Percentiles rank a stretch among this genome's conserved stretches.
These are phyloP conservation scores for Listronotus oregonensis DNA, from an alignment of 1,140 invertebrate species.

Conservation along the genomic window DNA sequence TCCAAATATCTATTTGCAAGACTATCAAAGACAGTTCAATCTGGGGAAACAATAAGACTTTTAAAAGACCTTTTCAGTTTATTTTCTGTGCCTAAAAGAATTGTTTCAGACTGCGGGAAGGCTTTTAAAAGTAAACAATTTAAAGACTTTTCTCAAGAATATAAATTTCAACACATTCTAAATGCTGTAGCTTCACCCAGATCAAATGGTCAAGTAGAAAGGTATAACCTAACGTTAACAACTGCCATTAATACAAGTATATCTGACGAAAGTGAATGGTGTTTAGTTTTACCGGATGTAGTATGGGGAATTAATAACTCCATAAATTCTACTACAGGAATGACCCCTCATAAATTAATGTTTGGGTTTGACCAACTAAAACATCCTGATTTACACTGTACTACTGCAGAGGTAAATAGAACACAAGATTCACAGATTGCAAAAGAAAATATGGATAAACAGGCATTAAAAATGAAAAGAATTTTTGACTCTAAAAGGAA, in stretches of 20 bases:
- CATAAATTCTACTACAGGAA: not conserved
- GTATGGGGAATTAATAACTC: constrained; percentile 19
- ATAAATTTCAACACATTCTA: constrained; percentile 9
- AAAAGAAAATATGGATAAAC: no score
- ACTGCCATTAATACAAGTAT: constrained; percentile 12
- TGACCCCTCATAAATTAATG: constrained; percentile 11
- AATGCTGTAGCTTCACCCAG: not conserved
- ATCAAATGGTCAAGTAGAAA: constrained; percentile 8
- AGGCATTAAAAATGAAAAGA: no score
- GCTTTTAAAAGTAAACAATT: constrained; percentile 1
- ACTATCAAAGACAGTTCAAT: not conserved
- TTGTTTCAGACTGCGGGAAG: constrained; percentile 2
- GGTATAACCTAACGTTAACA: not conserved
- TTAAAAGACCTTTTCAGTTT: constrained; percentile 3
- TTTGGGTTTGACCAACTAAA: not conserved
- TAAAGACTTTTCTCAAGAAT: not conserved
- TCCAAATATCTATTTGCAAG: no score
- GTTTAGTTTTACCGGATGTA: not conserved
- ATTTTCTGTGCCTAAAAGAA: not conserved
- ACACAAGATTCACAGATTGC: no score
- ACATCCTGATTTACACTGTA: no score
- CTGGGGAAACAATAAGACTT: not conserved
- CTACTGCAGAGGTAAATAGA: no score
- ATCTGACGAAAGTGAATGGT: constrained; percentile 6
- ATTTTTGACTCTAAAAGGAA: no score